Evolutionary conservation across 2,113 vertebrate genomes (phyloP), one percentile per base, ranked within the genome.

Genomic region (Takifugu flavidus): DNA sequence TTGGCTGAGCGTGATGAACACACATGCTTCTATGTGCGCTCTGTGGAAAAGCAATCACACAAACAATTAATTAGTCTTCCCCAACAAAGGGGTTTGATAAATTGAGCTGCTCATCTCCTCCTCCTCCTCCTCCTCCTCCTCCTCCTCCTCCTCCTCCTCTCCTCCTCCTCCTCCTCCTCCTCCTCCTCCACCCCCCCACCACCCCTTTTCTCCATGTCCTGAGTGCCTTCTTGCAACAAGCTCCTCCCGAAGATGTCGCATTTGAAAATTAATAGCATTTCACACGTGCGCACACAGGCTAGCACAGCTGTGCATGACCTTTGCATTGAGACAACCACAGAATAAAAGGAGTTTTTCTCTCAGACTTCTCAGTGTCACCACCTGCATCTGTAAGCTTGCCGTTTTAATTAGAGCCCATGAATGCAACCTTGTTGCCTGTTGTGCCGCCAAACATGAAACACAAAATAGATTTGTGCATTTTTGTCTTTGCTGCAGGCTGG

Each of bases 31-130:
- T 59, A 42, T 61, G 54, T 61, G 28, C 39, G 4, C 57, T 60
- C 62, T 66, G 71, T 74, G 58, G 63, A 84, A 88, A 89, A 86
- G 77, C 89, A 91, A 91, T 91, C 88, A 89, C 83, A 89, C 86
- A 91, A 91, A 92, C 90, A 91, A 92, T 91, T 86, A 91, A 92
- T 92, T 92, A 89, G 85, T 79, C 83, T 82, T 80, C 66, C 80
- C 67, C 64, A 79, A 81, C 77, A 83, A 88, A 85, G 75, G 60
- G 79, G 69, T 79, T 91, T 91, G 88, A 89, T 86, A 83, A 90
- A 91, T 89, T 86, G 82, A 87, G 68, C 80, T 61, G 75, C 79
- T 87, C 77, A 63, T 83, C 78, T 78, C 54, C 59, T 51, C 49
- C 52, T 55, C 68, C 56, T 47, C 77, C 61, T 44, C 44, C 27